Percentiles rank a stretch among this genome's conserved stretches.
These are phyloP conservation scores for Pandemis corylana DNA, from an alignment of 2,888 invertebrate species.

Conservation along the genomic window DNA sequence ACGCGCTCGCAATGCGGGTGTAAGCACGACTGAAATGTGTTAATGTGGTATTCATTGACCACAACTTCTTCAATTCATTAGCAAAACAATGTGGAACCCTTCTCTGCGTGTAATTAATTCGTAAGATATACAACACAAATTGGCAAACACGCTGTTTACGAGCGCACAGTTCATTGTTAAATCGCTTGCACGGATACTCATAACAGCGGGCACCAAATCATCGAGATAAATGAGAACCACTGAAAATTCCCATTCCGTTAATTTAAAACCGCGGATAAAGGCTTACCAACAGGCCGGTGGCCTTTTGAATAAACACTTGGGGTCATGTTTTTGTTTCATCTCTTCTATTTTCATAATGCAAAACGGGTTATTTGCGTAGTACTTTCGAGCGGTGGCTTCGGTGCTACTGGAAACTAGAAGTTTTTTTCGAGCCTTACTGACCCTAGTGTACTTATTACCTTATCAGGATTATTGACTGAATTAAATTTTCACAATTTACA, in stretches of 20 bases:
- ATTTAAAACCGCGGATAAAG: constrained; percentile 56
- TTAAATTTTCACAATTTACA: neutral
- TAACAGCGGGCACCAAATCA: constrained; percentile 33
- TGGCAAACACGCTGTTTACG: constrained; percentile 11
- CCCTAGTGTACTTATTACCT: constrained; percentile 2
- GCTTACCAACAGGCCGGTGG: constrained; percentile 52
- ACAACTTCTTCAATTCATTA: constrained; percentile 15
- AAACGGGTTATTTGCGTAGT: constrained; percentile 73
- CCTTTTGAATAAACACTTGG: constrained; percentile 58
- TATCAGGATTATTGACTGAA: neutral
- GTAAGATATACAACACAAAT: constrained; percentile 28
- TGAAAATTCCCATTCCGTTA: constrained; percentile 51
- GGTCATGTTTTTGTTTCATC: constrained; percentile 62
- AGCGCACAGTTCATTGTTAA: constrained; percentile 15
- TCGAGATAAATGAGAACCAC: constrained; percentile 32
- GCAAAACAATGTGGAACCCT: constrained; percentile 11
- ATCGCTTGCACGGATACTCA: constrained; percentile 29
- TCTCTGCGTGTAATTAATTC: constrained; percentile 10
- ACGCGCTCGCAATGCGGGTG: neutral
- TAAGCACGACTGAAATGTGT: neutral
- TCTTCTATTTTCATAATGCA: constrained; percentile 71
- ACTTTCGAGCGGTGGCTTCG: constrained; percentile 56
- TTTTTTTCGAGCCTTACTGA: constrained; percentile 57
- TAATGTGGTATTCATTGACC: constrained; percentile 9
- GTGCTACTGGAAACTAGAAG: constrained; percentile 58